These are phyloP conservation scores for Tineola bisselliella DNA, from an alignment of 2,888 invertebrate genomes.

Conservation along the genomic window DNA sequence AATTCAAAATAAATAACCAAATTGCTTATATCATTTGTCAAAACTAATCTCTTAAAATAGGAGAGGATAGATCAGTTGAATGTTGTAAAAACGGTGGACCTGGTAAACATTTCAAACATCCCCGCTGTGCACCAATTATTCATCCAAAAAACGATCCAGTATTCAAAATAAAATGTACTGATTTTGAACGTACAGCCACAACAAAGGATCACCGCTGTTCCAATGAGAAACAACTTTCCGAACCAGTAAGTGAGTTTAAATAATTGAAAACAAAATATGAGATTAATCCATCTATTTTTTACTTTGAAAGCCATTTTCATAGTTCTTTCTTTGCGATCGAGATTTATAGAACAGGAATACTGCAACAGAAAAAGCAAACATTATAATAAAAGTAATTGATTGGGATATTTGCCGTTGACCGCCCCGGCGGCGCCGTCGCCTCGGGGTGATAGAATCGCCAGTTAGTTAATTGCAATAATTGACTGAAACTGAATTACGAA, in stretches of 20 bases:
- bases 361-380: no score
- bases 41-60: neutral
- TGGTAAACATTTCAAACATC: neutral
- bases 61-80: neutral
- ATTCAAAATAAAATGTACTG: neutral
- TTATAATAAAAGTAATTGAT: no score
- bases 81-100: neutral
- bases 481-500: no score
- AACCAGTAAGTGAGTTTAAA: neutral
- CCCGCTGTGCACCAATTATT: neutral
- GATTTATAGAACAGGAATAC: no score
- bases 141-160: neutral
- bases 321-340: no score
- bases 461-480: no score
- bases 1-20: neutral
- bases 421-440: no score
- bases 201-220: neutral
- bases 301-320: no score
- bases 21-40: no score
- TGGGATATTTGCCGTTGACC: no score
- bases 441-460: no score
- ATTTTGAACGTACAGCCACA: neutral
- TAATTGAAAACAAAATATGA: neutral
- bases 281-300: no score
- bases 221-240: neutral